Conservation (phyloP, 2,888 invertebrate species). For the Tipula lateralis region DNA sequence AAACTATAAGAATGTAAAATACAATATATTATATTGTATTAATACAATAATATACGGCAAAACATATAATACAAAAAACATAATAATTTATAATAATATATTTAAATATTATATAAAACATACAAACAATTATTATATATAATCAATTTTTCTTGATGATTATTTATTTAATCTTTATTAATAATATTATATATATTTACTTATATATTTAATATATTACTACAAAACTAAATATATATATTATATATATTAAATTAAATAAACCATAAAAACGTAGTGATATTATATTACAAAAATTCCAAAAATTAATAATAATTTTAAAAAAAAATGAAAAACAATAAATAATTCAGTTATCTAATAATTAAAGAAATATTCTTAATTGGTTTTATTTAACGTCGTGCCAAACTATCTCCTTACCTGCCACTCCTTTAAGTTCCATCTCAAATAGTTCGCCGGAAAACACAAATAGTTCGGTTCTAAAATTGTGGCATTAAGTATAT, state of each 20-base stretch:
- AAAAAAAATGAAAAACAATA: neutral
- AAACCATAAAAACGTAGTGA: conserved; percentile 11
- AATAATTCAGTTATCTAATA: conserved; percentile 19
- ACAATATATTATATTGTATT: neutral
- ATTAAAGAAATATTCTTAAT: neutral
- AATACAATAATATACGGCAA: neutral
- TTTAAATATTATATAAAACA: neutral
- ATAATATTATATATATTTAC: neutral
- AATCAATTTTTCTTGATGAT: conserved; percentile 24
- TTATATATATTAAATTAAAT: neutral
- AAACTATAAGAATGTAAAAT: neutral
- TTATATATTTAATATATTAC: conserved; percentile 12
- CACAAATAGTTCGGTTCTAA: too few species aligned
- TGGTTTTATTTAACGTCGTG: neutral
- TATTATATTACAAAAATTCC: neutral
- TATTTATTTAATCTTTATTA: conserved; percentile 19
- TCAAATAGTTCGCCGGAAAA: too few species aligned
- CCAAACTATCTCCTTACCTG: too few species aligned
- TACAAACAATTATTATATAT: neutral
- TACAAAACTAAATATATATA: neutral
- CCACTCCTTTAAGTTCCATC: too few species aligned
- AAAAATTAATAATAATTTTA: neutral
- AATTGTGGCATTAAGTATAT: too few species aligned
- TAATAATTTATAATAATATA: neutral
- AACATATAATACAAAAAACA: neutral